These are phyloP conservation scores for Tinea semifulvella DNA, from an alignment of 2,888 invertebrate genomes.

Conservation along the genomic window DNA sequence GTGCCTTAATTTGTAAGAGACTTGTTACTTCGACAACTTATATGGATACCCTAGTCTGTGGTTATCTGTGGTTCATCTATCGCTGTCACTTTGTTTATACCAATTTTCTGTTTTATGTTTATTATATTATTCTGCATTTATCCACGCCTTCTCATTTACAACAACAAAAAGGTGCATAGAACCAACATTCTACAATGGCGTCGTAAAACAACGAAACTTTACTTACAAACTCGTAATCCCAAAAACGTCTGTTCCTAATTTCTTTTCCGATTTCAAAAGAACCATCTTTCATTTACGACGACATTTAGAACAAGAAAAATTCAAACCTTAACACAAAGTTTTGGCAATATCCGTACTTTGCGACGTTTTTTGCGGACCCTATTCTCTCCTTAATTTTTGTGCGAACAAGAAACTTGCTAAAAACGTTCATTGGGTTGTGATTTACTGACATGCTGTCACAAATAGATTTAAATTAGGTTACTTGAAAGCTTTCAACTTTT, in stretches of 20 bases:
- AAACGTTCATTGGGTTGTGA: slow-evolving; percentile 35
- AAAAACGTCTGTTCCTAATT: slow-evolving; percentile 63
- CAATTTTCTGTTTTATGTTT: too few relatives aligned
- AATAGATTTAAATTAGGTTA: slow-evolving; percentile 4
- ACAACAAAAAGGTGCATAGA: neutral
- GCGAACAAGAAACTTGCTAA: slow-evolving; percentile 54
- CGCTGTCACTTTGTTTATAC: too few relatives aligned
- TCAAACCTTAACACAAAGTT: slow-evolving; percentile 61
- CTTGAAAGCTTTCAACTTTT: too few relatives aligned
- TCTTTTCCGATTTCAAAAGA: slow-evolving; percentile 63
- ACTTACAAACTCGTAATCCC: slow-evolving; percentile 57
- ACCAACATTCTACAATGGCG: neutral
- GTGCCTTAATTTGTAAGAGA: too few relatives aligned
- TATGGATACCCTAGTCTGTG: too few relatives aligned
- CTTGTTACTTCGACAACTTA: too few relatives aligned
- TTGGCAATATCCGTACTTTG: slow-evolving; percentile 61
- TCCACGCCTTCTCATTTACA: too few relatives aligned
- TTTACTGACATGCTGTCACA: slow-evolving; percentile 5
- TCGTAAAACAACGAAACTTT: slow-evolving; percentile 18
- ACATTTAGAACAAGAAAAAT: slow-evolving; percentile 64
- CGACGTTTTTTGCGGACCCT: slow-evolving; percentile 55
- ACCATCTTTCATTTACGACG: slow-evolving; percentile 64
- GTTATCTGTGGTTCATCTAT: too few relatives aligned
- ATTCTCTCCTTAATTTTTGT: slow-evolving; percentile 60
- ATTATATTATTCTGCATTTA: too few relatives aligned